Percentiles rank a stretch among this genome's conserved stretches.
Conservation (phyloP, 2,888 invertebrate genomes). For the Oasisia sp. region DNA sequence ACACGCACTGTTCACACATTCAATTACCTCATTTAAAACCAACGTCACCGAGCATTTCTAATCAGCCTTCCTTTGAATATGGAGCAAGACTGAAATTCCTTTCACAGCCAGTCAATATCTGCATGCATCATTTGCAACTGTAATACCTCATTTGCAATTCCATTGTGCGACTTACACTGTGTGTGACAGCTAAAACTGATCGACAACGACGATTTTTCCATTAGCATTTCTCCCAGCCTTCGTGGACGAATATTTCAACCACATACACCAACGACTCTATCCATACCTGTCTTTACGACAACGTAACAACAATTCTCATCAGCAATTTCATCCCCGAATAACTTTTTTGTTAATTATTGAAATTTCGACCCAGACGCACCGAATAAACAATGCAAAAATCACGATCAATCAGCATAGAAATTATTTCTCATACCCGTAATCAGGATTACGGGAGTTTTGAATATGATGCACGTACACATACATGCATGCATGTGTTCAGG, state of each 20-base stretch:
- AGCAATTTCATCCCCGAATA: not conserved
- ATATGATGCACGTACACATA: not conserved
- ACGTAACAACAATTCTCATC: not conserved
- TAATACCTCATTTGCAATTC: slow-evolving; percentile 13
- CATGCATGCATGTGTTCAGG: not conserved
- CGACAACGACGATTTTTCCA: not conserved
- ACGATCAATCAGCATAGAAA: not conserved
- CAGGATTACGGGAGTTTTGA: not conserved
- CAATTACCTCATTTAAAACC: not conserved
- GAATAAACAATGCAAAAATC: not conserved
- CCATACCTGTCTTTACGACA: not conserved
- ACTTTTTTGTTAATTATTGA: not conserved
- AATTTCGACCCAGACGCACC: not conserved
- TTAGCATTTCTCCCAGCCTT: not conserved
- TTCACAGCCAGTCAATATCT: slow-evolving; percentile 12
- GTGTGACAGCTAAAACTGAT: not conserved
- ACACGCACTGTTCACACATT: not conserved
- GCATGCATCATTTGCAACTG: not conserved
- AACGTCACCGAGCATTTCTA: not conserved
- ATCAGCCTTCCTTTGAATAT: not conserved
- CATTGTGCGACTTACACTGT: not conserved
- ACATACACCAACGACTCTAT: not conserved
- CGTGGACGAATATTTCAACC: not conserved
- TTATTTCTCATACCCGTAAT: not conserved
- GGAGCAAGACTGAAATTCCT: slow-evolving; percentile 6